Percentiles rank a stretch among this genome's conserved stretches.
phyloP scores from a whole-genome alignment of 2,797 vertebrate genomes.

The Zonotrichia albicollis region DNA sequence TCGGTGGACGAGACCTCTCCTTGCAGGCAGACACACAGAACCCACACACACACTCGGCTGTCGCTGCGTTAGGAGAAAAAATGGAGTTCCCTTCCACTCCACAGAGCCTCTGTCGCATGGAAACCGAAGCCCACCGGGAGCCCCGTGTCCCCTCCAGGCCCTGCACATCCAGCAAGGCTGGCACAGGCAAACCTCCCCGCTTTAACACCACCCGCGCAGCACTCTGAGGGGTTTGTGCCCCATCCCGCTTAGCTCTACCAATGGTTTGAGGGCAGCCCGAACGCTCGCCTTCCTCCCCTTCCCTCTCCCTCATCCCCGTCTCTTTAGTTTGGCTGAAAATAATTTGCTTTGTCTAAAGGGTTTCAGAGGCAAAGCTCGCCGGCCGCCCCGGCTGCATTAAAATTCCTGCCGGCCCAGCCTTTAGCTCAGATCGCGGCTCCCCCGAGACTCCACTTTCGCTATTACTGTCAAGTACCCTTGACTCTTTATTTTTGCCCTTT shows the following conservation, averaged over 20 bases:
- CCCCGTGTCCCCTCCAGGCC: neutral
- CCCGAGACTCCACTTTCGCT: conserved; percentile 91
- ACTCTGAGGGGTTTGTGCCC: no score
- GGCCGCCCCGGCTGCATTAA: conserved; percentile 86
- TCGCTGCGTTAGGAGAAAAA: neutral
- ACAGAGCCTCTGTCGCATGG: neutral
- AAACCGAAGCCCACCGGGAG: neutral
- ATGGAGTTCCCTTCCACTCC: neutral
- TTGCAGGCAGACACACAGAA: neutral
- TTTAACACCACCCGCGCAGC: neutral
- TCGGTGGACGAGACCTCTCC: neutral
- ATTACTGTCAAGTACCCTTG: conserved; percentile 99
- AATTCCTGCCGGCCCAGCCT: conserved; percentile 87
- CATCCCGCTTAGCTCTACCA: neutral
- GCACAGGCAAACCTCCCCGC: neutral
- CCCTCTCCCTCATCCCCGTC: neutral
- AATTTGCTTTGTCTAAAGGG: conserved; percentile 80
- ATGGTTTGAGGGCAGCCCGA: neutral
- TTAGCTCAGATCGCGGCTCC: conserved; percentile 81
- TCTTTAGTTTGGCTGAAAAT: conserved; percentile 54
- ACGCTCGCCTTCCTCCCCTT: neutral
- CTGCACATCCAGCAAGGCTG: neutral
- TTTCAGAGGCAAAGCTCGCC: conserved; percentile 69
- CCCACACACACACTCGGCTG: neutral
- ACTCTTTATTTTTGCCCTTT: conserved; percentile 98